A percentile compares a stretch with the other conserved stretches of the same genome.
These are phyloP conservation scores for Zophobas morio DNA, from an alignment of 1,140 invertebrate genomes.

Conservation along the genomic window DNA sequence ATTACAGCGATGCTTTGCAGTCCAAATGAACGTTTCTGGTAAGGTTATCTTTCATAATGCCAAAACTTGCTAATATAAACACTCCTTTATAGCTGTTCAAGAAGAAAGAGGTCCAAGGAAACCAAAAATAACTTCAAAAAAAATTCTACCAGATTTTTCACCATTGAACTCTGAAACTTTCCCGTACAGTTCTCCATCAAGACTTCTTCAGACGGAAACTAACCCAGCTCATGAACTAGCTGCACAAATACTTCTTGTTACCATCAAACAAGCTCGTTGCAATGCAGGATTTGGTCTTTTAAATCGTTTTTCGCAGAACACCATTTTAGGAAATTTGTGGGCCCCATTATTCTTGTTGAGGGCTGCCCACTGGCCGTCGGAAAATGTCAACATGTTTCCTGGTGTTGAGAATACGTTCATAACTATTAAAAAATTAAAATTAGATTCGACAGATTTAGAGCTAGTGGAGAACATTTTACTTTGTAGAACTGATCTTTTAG, in stretches of 20 bases:
- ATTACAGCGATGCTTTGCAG: slow-evolving; percentile 83
- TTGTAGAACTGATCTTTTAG: slow-evolving; percentile 70
- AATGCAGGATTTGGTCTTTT: slow-evolving; percentile 69
- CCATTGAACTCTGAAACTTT: slow-evolving; percentile 36
- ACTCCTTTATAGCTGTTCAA: slow-evolving; percentile 77
- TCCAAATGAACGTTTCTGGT: slow-evolving; percentile 86
- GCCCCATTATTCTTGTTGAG: slow-evolving; percentile 71
- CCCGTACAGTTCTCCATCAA: background rate
- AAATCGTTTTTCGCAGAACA: slow-evolving; percentile 68
- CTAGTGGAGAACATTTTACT: slow-evolving; percentile 77
- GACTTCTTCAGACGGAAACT: slow-evolving; percentile 14
- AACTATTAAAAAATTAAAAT: slow-evolving; percentile 67
- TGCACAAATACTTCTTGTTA: slow-evolving; percentile 71
- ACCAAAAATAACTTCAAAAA: slow-evolving; percentile 64
- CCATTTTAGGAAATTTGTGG: slow-evolving; percentile 71
- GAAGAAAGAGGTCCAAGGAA: slow-evolving; percentile 83
- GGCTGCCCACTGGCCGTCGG: slow-evolving; percentile 75
- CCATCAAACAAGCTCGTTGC: slow-evolving; percentile 69
- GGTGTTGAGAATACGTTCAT: slow-evolving; percentile 55
- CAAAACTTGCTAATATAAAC: slow-evolving; percentile 2
- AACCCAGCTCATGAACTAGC: slow-evolving; percentile 63
- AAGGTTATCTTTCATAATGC: slow-evolving; percentile 54
- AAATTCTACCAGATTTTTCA: background rate
- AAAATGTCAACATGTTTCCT: slow-evolving; percentile 58
- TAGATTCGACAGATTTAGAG: slow-evolving; percentile 73